Conservation (phyloP, 1,140 invertebrate genomes). For the Lasioglossum baleicum region DNA sequence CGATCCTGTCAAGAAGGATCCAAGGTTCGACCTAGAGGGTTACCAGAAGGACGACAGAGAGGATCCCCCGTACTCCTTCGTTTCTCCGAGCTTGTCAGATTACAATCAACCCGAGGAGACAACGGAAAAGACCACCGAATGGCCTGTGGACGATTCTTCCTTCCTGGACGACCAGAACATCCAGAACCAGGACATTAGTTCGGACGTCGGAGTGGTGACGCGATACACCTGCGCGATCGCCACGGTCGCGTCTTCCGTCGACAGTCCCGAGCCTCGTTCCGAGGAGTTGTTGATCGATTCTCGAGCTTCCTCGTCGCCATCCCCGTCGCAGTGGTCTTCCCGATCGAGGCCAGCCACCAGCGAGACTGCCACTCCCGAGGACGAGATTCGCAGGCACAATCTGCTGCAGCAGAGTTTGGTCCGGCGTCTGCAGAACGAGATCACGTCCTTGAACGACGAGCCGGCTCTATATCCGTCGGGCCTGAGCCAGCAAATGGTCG, state of each 20-base stretch:
- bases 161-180: constrained; percentile 68
- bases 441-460: constrained; percentile 30
- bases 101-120: neutral
- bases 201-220: constrained; percentile 72
- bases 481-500: neutral
- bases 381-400: constrained; percentile 75
- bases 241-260: constrained; percentile 66
- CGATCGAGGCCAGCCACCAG: constrained; percentile 19
- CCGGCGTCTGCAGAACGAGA: constrained; percentile 65
- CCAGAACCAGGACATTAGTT: constrained; percentile 76
- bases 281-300: constrained; percentile 14
- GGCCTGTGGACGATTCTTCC: neutral
- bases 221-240: constrained; percentile 74
- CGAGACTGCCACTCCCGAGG: constrained; percentile 38
- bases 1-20: neutral
- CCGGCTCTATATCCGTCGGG: neutral
- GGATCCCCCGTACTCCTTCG: constrained; percentile 4
- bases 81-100: neutral
- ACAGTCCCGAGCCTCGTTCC: constrained; percentile 31
- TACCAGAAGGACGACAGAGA: neutral
- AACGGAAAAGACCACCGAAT: neutral
- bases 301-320: constrained; percentile 23
- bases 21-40: neutral
- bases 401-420: constrained; percentile 73
- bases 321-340: constrained; percentile 26